Conservation (phyloP, 2,888 invertebrate genomes). For the Luperina nickerlii region DNA sequence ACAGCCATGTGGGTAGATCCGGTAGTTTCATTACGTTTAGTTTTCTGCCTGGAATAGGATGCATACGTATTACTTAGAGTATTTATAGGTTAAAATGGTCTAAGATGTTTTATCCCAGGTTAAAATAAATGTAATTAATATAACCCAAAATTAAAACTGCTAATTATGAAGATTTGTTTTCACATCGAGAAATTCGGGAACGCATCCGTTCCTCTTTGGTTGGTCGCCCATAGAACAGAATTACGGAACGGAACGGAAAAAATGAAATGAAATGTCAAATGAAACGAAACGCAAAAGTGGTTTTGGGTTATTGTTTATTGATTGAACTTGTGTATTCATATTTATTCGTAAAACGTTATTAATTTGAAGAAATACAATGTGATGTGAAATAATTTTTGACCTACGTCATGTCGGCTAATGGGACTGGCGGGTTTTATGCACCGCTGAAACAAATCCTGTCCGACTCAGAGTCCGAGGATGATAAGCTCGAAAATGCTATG, state of each 20-base stretch:
- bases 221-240: neutral
- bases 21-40: no score
- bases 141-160: neutral
- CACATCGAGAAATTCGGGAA: neutral
- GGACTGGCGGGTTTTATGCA: conserved; percentile 91
- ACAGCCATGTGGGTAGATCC: no score
- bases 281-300: conserved; percentile 36
- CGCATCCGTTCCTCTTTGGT: neutral
- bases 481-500: conserved; percentile 84
- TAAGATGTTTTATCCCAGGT: neutral
- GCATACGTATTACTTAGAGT: no score
- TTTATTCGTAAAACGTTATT: neutral
- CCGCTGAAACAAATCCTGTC: conserved; percentile 94
- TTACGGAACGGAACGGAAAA: neutral
- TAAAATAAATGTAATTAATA: neutral
- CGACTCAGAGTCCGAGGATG: conserved; percentile 95
- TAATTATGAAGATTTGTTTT: neutral
- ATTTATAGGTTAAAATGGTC: no score
- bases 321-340: conserved; percentile 41
- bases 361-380: conserved; percentile 50
- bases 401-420: conserved; percentile 85
- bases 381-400: conserved; percentile 30
- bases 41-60: no score
- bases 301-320: conserved; percentile 56
- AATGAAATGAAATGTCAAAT: conserved; percentile 15